phyloP scores from a whole-genome alignment of 2,888 invertebrate genomes.

The Mimumesa dahlbomi region DNA sequence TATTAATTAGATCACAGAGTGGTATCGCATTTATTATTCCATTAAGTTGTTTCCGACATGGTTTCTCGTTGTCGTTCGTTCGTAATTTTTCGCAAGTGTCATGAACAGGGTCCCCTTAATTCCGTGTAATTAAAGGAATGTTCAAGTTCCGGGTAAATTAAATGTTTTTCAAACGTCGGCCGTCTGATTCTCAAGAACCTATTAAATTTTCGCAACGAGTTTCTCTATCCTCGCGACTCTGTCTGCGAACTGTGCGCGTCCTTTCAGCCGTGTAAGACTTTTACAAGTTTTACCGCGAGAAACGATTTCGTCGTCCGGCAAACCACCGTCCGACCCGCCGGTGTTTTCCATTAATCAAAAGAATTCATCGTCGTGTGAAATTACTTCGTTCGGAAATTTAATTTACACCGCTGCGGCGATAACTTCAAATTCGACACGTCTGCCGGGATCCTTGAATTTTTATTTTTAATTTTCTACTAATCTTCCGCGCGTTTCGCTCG shows the following conservation, averaged over 20 bases:
- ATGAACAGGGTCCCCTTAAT: neutral
- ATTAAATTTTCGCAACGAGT: slow-evolving; percentile 39
- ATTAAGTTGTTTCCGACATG: neutral
- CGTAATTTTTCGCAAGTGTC: neutral
- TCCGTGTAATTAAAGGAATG: neutral
- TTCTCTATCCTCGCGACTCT: slow-evolving; percentile 17
- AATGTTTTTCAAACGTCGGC: slow-evolving; percentile 8
- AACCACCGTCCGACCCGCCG: neutral
- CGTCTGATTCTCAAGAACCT: slow-evolving; percentile 15
- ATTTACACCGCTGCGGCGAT: slow-evolving; percentile 19
- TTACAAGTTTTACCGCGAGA: slow-evolving; percentile 7
- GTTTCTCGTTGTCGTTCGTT: neutral
- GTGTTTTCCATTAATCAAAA: slow-evolving; percentile 32
- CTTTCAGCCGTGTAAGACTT: slow-evolving; percentile 8
- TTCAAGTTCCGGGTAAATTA: slow-evolving; percentile 5
- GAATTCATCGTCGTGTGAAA: slow-evolving; percentile 36
- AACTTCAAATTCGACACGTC: slow-evolving; percentile 9
- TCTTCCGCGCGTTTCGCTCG: neutral
- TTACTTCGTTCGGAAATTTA: slow-evolving; percentile 34
- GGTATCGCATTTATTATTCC: too few relatives aligned
- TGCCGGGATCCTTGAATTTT: slow-evolving; percentile 1
- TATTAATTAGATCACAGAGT: too few relatives aligned
- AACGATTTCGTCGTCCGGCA: slow-evolving; percentile 11
- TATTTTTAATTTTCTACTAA: neutral
- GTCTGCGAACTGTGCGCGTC: slow-evolving; percentile 17